Evolutionary conservation across 2,888 invertebrate genomes (phyloP).

Genomic region (Spodoptera picta): DNA sequence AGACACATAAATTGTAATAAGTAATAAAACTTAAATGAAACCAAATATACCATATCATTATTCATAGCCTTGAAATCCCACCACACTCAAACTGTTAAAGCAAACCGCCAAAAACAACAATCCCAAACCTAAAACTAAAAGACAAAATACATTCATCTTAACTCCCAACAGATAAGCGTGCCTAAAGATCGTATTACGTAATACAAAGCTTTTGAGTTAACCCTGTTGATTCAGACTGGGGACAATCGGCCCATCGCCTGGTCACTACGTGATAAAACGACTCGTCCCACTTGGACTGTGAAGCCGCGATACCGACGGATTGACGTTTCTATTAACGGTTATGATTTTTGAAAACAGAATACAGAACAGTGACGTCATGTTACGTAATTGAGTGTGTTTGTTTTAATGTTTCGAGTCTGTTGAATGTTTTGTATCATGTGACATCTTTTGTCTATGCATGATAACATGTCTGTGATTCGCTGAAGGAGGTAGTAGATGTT

Average conservation of each 20-base stretch:
- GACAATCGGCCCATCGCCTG: slow-evolving; percentile 53
- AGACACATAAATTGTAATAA: too few species aligned
- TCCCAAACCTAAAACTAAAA: slow-evolving; percentile 31
- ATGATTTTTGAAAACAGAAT: slow-evolving; percentile 50
- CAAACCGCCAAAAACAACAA: slow-evolving; percentile 26
- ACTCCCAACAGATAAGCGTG: slow-evolving; percentile 35
- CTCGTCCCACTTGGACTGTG: slow-evolving; percentile 48
- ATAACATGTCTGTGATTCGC: too few species aligned
- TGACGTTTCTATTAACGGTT: slow-evolving; percentile 54
- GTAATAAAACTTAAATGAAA: too few species aligned
- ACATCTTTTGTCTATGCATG: slow-evolving; percentile 5
- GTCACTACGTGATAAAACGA: slow-evolving; percentile 53
- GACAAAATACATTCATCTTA: slow-evolving; percentile 37
- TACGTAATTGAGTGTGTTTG: slow-evolving; percentile 29
- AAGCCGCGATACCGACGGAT: slow-evolving; percentile 44
- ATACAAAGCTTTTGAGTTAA: slow-evolving; percentile 51
- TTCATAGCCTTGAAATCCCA: neutral
- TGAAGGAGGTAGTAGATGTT: too few species aligned
- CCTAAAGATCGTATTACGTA: slow-evolving; percentile 44
- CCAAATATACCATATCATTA: neutral
- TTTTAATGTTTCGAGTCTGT: slow-evolving; percentile 13
- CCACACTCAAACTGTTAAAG: slow-evolving; percentile 6
- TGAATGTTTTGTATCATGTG: slow-evolving; percentile 3
- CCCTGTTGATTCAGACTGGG: slow-evolving; percentile 57
- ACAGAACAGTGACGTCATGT: slow-evolving; percentile 18